Evolutionary conservation across 2,888 invertebrate genomes (phyloP).

Genomic region (Cetonia aurata): DNA sequence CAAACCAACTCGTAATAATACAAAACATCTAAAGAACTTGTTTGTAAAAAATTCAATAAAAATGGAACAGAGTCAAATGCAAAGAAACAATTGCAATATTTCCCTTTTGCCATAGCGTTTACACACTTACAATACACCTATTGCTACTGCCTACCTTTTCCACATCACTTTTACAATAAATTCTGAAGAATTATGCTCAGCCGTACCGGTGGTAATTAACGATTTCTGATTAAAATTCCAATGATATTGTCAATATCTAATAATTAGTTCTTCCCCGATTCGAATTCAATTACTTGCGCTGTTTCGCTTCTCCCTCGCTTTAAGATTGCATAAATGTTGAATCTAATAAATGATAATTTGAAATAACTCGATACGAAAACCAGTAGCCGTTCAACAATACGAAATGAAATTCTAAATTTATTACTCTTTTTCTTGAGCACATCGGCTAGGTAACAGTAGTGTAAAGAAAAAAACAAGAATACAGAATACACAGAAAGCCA

Average conservation of each 20-base stretch:
- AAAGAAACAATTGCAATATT: no score
- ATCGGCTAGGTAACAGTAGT: background rate
- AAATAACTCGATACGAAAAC: no score
- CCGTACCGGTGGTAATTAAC: constrained; percentile 55
- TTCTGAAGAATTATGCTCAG: no score
- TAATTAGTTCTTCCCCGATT: constrained; percentile 60
- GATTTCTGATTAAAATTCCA: constrained; percentile 61
- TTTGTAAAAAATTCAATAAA: no score
- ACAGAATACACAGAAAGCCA: background rate
- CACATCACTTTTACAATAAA: no score
- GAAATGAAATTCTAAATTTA: background rate
- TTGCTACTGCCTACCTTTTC: no score
- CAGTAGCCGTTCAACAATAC: background rate
- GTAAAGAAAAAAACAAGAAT: background rate
- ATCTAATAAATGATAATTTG: no score
- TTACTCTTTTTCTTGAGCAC: background rate
- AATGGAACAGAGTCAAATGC: no score
- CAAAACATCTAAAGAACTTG: no score
- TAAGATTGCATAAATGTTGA: background rate
- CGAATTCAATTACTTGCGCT: constrained; percentile 58
- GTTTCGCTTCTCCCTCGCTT: background rate
- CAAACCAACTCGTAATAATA: no score
- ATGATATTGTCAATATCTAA: constrained; percentile 59
- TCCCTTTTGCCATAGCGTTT: no score
- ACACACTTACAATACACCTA: no score